A percentile compares a stretch with the other conserved stretches of the same genome.
phyloP scores from a whole-genome alignment of 2,797 vertebrate genomes.

The Agapornis canus region DNA sequence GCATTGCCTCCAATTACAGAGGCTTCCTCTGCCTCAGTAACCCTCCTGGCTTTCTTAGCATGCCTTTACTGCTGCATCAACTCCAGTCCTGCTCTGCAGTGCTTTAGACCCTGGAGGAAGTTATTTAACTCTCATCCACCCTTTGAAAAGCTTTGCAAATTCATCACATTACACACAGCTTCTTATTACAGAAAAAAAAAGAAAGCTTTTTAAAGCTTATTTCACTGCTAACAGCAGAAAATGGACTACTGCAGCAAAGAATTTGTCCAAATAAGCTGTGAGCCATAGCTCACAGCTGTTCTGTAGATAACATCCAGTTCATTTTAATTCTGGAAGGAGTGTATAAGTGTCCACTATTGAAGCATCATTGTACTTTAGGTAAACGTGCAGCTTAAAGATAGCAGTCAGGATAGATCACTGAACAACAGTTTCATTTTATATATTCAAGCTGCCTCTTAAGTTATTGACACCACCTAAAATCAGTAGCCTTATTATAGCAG shows the following conservation, averaged over 20 bases:
- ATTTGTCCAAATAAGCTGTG: conserved; percentile 30
- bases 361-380: background rate
- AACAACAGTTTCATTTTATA: background rate
- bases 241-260: background rate
- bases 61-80: background rate
- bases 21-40: background rate
- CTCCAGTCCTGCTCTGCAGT: background rate
- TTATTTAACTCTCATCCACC: background rate
- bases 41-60: background rate
- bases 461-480: background rate
- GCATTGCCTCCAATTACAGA: background rate
- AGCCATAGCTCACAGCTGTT: background rate
- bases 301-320: background rate
- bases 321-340: background rate
- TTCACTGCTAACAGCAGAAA: conserved; percentile 27
- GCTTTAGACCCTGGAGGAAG: background rate
- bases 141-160: conserved; percentile 28
- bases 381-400: conserved; percentile 5
- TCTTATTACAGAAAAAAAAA: background rate
- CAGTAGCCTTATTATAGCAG: background rate
- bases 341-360: background rate
- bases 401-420: background rate
- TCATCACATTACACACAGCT: background rate
- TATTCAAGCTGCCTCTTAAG: background rate
- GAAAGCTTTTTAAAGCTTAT: background rate